Evolutionary conservation across 2,888 invertebrate genomes (phyloP), one percentile per base, ranked within the genome.

Genomic region (Panopea generosa): DNA sequence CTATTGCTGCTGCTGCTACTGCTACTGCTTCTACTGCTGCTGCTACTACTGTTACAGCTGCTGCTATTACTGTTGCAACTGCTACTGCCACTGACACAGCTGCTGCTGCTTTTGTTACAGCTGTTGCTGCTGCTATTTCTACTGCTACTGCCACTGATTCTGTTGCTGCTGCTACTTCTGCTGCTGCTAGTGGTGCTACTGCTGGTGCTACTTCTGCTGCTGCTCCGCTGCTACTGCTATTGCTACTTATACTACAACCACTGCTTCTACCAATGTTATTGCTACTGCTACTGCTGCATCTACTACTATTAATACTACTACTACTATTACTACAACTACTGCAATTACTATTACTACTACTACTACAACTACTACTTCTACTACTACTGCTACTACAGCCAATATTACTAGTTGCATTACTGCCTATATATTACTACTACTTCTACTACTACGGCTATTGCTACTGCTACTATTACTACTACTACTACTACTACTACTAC

Each of bases 41-140:
- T 77, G 68, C 68, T 74, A 75, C 77, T 75, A 75, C 73, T 69
- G 68, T 68, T 69, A 71, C 59, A 61, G 76, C 78, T 63, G 70
- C 75, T 66, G 71, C 67, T 61, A 60, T 66, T 70, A 57, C 63
- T 69, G 59, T 40, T 3, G 18, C 52, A 29, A 27, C 65, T 2
- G 18, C 55, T n/a, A n/a, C n/a, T n/a, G n/a, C n/a, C n/a, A n/a
- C n/a, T n/a, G n/a, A n/a, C n/a, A n/a, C n/a, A 66, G 55, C 71
- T 60, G 67, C 66, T 67, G 55, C 66, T 76, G 60, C 76, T 76
- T 55, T 71, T 72, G 60, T 66, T 60, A 67, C 66, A 73, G 53
- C 70, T 76, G 59, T 57, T 65, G 52, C 70, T 65, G 60, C 71
- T 76, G 52, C 76, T 65, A 65, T 70, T 76, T 57, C 76, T 76